Evolutionary conservation across 1,140 invertebrate genomes (phyloP).

Genomic region (Antheraea mylitta): DNA sequence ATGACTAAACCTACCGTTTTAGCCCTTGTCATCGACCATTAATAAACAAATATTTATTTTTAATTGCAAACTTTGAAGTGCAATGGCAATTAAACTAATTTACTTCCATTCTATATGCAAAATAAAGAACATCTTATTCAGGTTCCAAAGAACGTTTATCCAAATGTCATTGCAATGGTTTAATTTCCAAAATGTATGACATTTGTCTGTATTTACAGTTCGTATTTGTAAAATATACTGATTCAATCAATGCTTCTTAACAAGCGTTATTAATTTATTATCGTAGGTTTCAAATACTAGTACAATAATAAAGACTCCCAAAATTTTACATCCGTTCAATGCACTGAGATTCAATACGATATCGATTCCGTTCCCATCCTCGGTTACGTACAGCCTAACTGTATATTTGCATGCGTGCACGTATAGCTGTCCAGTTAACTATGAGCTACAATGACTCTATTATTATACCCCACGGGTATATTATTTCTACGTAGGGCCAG

Average conservation of each 20-base stretch:
- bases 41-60: no score
- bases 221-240: no score
- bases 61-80: no score
- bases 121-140: no score
- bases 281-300: not conserved
- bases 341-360: conserved; percentile 55
- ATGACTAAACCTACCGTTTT: no score
- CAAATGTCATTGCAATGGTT: no score
- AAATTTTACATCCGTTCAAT: conserved; percentile 15
- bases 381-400: conserved; percentile 66
- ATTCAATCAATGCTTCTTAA: not conserved
- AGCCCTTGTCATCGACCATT: no score
- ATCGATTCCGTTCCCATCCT: conserved; percentile 68
- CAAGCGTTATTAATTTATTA: not conserved
- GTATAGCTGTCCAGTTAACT: conserved; percentile 44
- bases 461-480: conserved; percentile 24
- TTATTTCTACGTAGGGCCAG: conserved; percentile 8
- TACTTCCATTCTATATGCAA: no score
- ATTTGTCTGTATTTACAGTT: no score
- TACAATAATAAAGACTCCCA: conserved; percentile 10
- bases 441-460: conserved; percentile 41
- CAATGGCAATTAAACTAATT: no score
- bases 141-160: no score
- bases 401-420: conserved; percentile 76
- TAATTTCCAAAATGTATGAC: no score